phyloP scores from a whole-genome alignment of 92 coral and sea anemone genomes.

The Paragorgia papillata region DNA sequence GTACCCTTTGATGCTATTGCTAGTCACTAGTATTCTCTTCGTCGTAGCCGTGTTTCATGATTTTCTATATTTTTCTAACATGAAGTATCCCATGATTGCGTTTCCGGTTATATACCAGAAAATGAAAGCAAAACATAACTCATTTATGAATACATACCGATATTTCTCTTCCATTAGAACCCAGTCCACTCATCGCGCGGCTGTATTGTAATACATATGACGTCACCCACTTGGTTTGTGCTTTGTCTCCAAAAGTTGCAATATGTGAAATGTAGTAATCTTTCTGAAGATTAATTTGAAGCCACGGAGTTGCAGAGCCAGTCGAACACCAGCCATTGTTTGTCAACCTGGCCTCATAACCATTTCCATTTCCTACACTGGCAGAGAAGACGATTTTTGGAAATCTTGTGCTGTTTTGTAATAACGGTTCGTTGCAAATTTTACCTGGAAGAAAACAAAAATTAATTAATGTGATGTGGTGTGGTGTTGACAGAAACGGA shows the following conservation, averaged over 20 bases:
- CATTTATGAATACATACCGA: constrained; percentile 6
- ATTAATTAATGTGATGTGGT: too few species aligned
- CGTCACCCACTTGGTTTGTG: neutral
- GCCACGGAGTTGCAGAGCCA: neutral
- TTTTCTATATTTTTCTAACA: too few species aligned
- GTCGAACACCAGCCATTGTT: constrained; percentile 26
- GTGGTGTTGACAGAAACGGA: too few species aligned
- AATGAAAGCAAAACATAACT: too few species aligned
- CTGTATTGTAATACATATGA: neutral
- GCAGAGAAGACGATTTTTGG: constrained; percentile 13
- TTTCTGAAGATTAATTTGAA: constrained; percentile 12
- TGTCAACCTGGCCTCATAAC: constrained; percentile 16
- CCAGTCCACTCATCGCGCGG: neutral
- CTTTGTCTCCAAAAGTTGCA: constrained; percentile 24
- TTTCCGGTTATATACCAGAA: too few species aligned
- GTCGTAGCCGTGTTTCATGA: too few species aligned
- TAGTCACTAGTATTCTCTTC: too few species aligned
- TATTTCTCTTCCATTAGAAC: neutral
- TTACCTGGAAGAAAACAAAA: constrained; percentile 9
- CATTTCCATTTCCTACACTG: neutral
- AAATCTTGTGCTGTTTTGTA: constrained; percentile 19
- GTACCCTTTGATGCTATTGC: too few species aligned
- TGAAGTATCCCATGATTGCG: too few species aligned
- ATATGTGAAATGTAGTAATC: neutral
- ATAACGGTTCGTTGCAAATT: constrained; percentile 3